These are phyloP conservation scores for Anas platyrhynchos DNA, from an alignment of 2,113 vertebrate species.

Conservation along the genomic window DNA sequence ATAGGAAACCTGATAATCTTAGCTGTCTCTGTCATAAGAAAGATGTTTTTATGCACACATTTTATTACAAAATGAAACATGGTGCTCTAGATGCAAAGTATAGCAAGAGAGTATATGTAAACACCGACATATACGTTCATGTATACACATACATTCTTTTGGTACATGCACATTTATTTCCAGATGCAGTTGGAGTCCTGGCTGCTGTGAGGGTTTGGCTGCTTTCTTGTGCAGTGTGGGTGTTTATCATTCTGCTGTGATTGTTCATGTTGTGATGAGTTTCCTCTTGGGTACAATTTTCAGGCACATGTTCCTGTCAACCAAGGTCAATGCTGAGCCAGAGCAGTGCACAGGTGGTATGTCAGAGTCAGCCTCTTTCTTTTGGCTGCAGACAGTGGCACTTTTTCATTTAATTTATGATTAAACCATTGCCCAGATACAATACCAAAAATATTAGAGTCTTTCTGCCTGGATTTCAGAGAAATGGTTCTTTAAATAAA, in stretches of 20 bases:
- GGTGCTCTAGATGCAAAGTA: not conserved
- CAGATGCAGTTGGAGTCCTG: conserved; percentile 61
- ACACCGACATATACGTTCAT: not conserved
- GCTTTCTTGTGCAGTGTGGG: conserved; percentile 46
- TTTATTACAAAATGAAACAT: not conserved
- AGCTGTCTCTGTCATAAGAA: not conserved
- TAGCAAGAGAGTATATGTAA: not conserved
- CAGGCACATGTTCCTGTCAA: conserved; percentile 72
- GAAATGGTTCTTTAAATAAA: conserved; percentile 25
- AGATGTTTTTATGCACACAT: not conserved
- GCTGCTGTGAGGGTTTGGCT: conserved; percentile 62
- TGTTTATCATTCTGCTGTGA: conserved; percentile 73
- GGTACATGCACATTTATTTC: conserved; percentile 39
- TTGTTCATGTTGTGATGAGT: conserved; percentile 56
- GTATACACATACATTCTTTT: not conserved
- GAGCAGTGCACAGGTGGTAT: conserved; percentile 27
- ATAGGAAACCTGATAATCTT: not conserved
- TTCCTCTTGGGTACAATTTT: conserved; percentile 65
- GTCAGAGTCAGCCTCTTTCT: conserved; percentile 5
- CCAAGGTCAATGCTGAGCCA: conserved; percentile 53
- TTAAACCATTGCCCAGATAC: conserved; percentile 29
- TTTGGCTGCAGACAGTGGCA: conserved; percentile 38
- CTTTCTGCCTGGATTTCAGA: not conserved
- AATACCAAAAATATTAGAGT: not conserved
- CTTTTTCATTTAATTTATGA: conserved; percentile 34